A percentile compares a stretch with the other conserved stretches of the same genome.
Conservation (phyloP, 1,140 invertebrate genomes). For the Drosophila mojavensis region DNA sequence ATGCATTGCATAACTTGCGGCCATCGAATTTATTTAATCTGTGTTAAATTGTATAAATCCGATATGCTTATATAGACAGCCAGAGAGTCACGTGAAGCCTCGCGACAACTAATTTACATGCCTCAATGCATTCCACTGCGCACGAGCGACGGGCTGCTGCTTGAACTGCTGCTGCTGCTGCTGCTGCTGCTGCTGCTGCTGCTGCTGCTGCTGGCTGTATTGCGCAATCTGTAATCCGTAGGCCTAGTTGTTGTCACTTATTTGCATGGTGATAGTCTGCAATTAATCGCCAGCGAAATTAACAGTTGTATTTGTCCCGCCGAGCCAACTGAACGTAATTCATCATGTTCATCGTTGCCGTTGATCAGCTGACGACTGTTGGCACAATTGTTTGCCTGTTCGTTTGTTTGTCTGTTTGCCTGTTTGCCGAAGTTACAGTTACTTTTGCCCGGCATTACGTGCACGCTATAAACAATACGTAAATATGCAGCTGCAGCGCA, state of each 20-base stretch:
- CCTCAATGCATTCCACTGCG: conserved; percentile 68
- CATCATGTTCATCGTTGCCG: conserved; percentile 47
- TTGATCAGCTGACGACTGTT: conserved; percentile 41
- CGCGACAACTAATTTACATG: conserved; percentile 69
- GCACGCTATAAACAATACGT: conserved; percentile 32
- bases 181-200: background rate
- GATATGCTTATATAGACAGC: conserved; percentile 40
- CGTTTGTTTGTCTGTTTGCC: too few relatives aligned
- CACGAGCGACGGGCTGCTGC: conserved; percentile 13
- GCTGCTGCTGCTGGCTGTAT: conserved; percentile 2
- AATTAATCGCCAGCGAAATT: conserved; percentile 64
- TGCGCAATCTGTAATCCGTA: conserved; percentile 31
- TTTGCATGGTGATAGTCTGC: conserved; percentile 32
- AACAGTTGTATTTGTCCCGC: conserved; percentile 58
- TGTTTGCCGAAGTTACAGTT: conserved; percentile 44
- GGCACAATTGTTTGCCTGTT: conserved; percentile 27
- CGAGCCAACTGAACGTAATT: conserved; percentile 41
- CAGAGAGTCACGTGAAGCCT: conserved; percentile 73
- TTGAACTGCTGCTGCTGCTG: background rate
- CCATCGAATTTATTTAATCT: conserved; percentile 43
- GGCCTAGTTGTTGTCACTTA: conserved; percentile 25
- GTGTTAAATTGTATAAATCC: conserved; percentile 16
- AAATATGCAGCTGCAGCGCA: conserved; percentile 34
- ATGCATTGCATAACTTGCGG: conserved; percentile 34
- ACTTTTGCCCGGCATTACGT: conserved; percentile 42